Evolutionary conservation across 1,140 invertebrate species (phyloP).

Genomic region (Pogonognathellus flavescens): DNA sequence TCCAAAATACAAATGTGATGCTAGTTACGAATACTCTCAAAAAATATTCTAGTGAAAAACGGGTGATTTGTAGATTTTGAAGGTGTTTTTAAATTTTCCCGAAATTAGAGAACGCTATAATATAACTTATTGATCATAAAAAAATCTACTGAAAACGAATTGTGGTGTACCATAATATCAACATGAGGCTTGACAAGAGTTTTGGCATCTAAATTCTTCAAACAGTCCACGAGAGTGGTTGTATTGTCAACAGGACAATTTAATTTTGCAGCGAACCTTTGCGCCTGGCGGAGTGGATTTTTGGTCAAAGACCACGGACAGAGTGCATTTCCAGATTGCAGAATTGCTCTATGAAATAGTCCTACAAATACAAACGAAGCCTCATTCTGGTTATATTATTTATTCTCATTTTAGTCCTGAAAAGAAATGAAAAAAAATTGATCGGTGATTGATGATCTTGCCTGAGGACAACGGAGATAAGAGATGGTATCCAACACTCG

Average conservation of each 20-base stretch:
- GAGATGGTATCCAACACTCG: slow-evolving; percentile 78
- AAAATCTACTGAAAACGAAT: too few species aligned
- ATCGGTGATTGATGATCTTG: too few species aligned
- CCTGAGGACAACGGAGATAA: slow-evolving; percentile 80
- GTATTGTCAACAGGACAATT: slow-evolving; percentile 41
- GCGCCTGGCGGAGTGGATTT: slow-evolving; percentile 3
- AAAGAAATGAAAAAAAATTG: background rate
- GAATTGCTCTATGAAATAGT: slow-evolving; percentile 29
- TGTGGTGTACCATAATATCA: slow-evolving; percentile 4
- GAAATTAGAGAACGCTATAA: too few species aligned
- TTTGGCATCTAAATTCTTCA: background rate
- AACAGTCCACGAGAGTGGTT: slow-evolving; percentile 21
- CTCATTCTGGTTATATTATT: too few species aligned
- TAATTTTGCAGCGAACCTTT: slow-evolving; percentile 1
- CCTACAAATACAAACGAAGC: background rate
- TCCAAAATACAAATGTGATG: background rate
- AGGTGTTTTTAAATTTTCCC: too few species aligned
- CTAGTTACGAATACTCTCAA: too few species aligned
- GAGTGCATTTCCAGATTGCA: slow-evolving; percentile 5
- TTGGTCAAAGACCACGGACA: slow-evolving; percentile 18
- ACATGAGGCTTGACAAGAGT: background rate
- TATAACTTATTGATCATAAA: too few species aligned
- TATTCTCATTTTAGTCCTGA: background rate
- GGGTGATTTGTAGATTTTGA: too few species aligned
- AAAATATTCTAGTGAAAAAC: too few species aligned